Evolutionary conservation across 2,797 vertebrate genomes (phyloP), one percentile per base, ranked within the genome.

Genomic region (Xyrichtys novacula): DNA sequence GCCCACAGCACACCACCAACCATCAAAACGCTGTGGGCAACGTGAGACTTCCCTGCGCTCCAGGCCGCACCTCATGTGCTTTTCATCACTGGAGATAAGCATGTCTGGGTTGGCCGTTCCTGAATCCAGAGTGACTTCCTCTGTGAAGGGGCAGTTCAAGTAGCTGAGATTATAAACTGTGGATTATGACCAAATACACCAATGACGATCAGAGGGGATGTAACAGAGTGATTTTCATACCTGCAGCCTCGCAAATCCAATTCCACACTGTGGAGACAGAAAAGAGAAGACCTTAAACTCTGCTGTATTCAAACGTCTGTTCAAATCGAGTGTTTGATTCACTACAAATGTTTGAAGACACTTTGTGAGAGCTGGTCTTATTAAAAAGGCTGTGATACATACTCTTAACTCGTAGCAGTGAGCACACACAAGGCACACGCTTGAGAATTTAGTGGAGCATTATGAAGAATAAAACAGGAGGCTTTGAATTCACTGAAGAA

Each of bases 181-280:
- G 4, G 25, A 42, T n/a, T 28, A 12, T 34, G 17, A 39, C 15
- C 2, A 23, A 14, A 38, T 17, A 29, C 14, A 0, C 0, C 1
- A 17, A 28, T 4, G 10, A 49, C 2, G 2, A 29, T 1, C 1
- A 54, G 7, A 40, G 2, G 31, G 22, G 15, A 38, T 54, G 2
- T 34, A 9, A 31, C 17, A 0, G 29, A 38, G 19, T 3, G 0
- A 7, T 20, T 53, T 61, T 77, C 65, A 62, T 87, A 95, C 94
- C 94, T 88, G 92, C 82, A 32, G 92, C 90, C 3, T 93, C 90
- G 44, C 92, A 91, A 66, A 94, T 94, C 94, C 94, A 95, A 15
- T 93, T 94, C 94, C 93, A 94, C 49, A 94, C 93, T 94, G 81
- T 20, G 17, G 74, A 75, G 62, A 58, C 67, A 61, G 1, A 49